These are phyloP conservation scores for Dascillus cervinus DNA, from an alignment of 2,888 invertebrate genomes.

Conservation along the genomic window DNA sequence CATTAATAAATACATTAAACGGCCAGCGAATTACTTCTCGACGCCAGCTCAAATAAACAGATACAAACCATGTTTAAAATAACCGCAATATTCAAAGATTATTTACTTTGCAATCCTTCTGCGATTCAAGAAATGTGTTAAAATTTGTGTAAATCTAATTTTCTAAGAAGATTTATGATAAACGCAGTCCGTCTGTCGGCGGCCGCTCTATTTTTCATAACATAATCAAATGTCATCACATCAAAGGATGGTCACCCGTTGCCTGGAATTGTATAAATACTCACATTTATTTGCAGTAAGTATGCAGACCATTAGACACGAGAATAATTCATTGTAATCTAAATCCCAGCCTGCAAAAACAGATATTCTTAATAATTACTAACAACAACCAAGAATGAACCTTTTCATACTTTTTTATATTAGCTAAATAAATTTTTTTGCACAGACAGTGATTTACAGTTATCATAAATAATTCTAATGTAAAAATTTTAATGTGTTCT, in stretches of 20 bases:
- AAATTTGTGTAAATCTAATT: conserved; percentile 29
- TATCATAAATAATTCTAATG: no score
- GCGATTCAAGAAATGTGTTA: conserved; percentile 27
- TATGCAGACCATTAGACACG: no score
- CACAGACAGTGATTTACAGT: no score
- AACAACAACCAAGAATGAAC: no score
- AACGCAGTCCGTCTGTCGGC: conserved; percentile 20
- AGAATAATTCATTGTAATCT: no score
- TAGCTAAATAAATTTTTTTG: no score
- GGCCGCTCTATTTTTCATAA: conserved; percentile 18
- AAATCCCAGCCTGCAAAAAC: no score
- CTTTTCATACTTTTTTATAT: no score
- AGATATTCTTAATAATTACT: no score
- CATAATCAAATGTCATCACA: conserved; percentile 20
- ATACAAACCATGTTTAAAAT: conserved; percentile 26
- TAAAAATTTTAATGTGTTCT: no score
- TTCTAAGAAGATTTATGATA: conserved; percentile 26
- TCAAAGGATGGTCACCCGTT: conserved; percentile 12
- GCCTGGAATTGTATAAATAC: conserved; percentile 1
- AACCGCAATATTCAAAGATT: conserved; percentile 25
- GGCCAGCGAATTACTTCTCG: conserved; percentile 34
- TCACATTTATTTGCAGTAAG: no score
- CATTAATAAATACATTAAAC: conserved; percentile 40
- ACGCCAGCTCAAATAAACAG: conserved; percentile 40
- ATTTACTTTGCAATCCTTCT: conserved; percentile 23